Evolutionary conservation across 2,888 invertebrate species (phyloP).

Genomic region (Drosophila nigricruria): DNA sequence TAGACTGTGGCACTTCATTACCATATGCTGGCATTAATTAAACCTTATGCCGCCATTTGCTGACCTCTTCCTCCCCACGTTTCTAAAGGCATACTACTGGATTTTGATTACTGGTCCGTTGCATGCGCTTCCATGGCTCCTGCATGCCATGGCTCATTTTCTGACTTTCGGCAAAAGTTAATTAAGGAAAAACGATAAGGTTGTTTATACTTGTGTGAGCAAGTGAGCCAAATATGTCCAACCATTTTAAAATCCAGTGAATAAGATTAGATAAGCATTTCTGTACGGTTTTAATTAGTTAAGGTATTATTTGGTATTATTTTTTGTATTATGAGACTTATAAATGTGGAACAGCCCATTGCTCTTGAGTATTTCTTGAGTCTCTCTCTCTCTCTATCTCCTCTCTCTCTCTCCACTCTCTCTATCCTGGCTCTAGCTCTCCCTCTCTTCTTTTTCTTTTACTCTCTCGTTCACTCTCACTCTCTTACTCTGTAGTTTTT

Average conservation of each 20-base stretch:
- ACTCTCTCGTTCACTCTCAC: neutral
- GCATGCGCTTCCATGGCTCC: neutral
- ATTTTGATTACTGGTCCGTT: slow-evolving; percentile 6
- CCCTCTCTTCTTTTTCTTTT: neutral
- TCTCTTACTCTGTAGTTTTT: neutral
- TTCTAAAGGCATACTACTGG: neutral
- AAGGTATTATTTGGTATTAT: neutral
- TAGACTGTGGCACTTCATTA: slow-evolving; percentile 41
- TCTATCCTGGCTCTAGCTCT: no score
- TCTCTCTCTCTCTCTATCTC: neutral
- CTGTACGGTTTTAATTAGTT: neutral
- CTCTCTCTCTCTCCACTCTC: no score
- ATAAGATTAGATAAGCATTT: neutral
- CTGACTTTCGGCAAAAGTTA: slow-evolving; percentile 2
- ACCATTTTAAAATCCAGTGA: neutral
- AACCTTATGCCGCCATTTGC: slow-evolving; percentile 46
- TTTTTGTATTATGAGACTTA: no score
- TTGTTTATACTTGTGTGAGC: neutral
- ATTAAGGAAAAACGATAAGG: slow-evolving; percentile 10
- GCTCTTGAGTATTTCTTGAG: no score
- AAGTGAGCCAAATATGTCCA: neutral
- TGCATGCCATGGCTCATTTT: slow-evolving; percentile 6
- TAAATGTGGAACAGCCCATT: no score
- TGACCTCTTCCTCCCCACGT: slow-evolving; percentile 13
- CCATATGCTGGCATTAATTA: slow-evolving; percentile 66